Percentiles rank a stretch among this genome's conserved stretches.
Conservation (phyloP, 1,140 invertebrate species). For the Drosophila pruinosa region DNA sequence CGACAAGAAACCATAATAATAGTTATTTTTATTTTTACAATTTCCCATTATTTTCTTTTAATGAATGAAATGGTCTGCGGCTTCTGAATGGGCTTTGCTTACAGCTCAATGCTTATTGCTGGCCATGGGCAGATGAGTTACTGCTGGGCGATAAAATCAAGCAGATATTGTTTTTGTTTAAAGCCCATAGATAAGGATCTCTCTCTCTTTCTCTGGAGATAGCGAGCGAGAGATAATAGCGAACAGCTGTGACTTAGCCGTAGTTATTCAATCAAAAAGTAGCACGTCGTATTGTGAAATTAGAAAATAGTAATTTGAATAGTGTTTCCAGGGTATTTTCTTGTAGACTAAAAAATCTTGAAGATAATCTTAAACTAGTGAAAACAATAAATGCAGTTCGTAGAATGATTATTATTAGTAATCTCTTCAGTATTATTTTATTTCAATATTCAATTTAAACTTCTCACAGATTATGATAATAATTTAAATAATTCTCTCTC, state of each 20-base stretch:
- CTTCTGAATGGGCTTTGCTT: conserved; percentile 17
- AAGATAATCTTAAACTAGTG: no score
- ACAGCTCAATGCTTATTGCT: not conserved
- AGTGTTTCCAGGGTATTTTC: no score
- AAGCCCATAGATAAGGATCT: not conserved
- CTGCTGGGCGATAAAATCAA: not conserved
- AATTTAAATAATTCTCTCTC: no score
- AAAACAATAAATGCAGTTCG: no score
- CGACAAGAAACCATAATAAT: conserved; percentile 11
- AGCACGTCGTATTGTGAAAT: no score
- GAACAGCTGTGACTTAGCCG: not conserved
- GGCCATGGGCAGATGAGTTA: not conserved
- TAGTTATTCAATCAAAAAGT: not conserved
- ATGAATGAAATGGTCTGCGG: conserved; percentile 22
- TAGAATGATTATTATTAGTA: no score
- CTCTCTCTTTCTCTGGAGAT: not conserved
- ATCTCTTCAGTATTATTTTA: no score
- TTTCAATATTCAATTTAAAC: no score
- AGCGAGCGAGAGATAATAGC: not conserved
- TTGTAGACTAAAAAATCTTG: no score
- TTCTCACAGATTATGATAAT: no score
- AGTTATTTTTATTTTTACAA: conserved; percentile 37
- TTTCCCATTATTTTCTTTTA: conserved; percentile 57
- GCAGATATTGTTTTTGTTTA: not conserved
- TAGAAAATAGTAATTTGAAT: no score